Percentiles rank a stretch among this genome's conserved stretches.
phyloP scores from a whole-genome alignment of 37 sponge, comb jelly and placozoan species.

The Theonella swinhoei region DNA sequence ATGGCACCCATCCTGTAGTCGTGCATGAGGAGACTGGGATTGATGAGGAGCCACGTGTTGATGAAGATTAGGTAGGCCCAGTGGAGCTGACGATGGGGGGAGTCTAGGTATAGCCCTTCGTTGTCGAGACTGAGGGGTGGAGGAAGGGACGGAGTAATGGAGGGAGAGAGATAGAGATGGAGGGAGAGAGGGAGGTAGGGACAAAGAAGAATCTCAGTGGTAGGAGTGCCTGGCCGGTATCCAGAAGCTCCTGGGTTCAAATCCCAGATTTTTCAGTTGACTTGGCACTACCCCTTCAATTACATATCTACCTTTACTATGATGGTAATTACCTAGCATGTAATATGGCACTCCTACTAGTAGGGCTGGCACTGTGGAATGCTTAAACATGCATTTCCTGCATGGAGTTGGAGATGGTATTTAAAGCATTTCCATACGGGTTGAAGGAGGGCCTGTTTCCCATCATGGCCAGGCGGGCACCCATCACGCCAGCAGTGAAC shows the following conservation, averaged over 20 bases:
- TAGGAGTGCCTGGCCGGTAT: too few species aligned
- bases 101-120: constrained; percentile 57
- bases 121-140: constrained; percentile 71
- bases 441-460: background rate
- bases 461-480: background rate
- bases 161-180: background rate
- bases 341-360: too few species aligned
- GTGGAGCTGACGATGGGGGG: constrained; percentile 85
- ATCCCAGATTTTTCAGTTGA: too few species aligned
- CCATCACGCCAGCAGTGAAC: background rate
- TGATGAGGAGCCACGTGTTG: constrained; percentile 76
- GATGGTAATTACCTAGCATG: too few species aligned
- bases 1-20: constrained; percentile 94
- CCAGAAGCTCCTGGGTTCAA: too few species aligned
- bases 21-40: constrained; percentile 70
- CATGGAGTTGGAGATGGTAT: too few species aligned
- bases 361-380: too few species aligned
- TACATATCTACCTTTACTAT: too few species aligned
- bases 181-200: background rate
- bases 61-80: constrained; percentile 78
- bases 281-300: too few species aligned
- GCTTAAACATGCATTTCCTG: too few species aligned
- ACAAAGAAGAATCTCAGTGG: too few species aligned
- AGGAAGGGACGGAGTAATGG: background rate
- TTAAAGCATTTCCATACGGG: background rate